Evolutionary conservation across 2,113 vertebrate genomes (phyloP), one percentile per base, ranked within the genome.

Genomic region (Otocyon megalotis): DNA sequence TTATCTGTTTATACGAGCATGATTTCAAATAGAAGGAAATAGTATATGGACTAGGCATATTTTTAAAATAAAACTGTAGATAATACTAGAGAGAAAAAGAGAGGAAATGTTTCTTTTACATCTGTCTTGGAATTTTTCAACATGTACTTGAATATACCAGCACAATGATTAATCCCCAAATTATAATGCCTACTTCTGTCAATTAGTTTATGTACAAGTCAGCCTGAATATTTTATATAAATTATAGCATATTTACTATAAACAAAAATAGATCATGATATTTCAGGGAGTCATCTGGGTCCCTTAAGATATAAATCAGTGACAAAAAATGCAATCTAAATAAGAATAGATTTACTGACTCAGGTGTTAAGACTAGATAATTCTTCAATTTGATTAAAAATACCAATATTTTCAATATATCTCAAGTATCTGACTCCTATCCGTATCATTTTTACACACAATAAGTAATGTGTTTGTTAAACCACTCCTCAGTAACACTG

Each of bases 351-450:
- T 93, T 60, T 90, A 71, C 88, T 94, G 81, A 92, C 96, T 98
- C 88, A 86, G 96, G 62, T 89, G 80, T 94, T 98, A 85, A 85
- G 86, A 58, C 50, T 71, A 14, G 26, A 8, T 82, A 84, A 94
- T 97, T 95, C 77, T 97, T 97, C 85, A 97, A 83, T 87, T 94
- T 97, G 93, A 97, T 97, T 81, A 92, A 94, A 92, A 81, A 93
- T 83, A 94, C 77, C 54, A 79, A 35, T 95, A 89, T 94, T 96
- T 97, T 94, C 97, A 84, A 9, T 97, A 97, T 94, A 96, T 67
- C 19, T 97, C 93, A 96, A 88, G 80, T 88, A n/a, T 96, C 62
- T 69, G 67, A 96, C 8, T 94, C 37, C 17, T 95, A 24, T 3
- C 2, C 91, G 93, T 97, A 74, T 95, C 58, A 74, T 88, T 83